Conservation (phyloP, 2,113 vertebrate genomes). For the Vulpes vulpes region DNA sequence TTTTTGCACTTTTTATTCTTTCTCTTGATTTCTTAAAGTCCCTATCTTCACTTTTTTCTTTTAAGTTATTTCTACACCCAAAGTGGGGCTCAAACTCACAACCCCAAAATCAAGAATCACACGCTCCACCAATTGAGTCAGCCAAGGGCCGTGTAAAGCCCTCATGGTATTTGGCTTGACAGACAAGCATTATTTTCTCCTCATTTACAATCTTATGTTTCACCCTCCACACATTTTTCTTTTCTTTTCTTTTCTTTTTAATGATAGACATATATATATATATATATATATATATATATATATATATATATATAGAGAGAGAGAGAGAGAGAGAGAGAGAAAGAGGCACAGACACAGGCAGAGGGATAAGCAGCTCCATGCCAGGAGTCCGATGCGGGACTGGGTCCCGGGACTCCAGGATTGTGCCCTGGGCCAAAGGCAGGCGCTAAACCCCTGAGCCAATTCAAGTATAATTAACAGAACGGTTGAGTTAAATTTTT, state of each 20-base stretch:
- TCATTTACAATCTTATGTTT: not conserved
- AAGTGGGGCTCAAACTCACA: not conserved
- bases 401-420: too few relatives aligned
- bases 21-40: not conserved
- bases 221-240: not conserved
- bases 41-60: not conserved
- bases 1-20: constrained; percentile 4
- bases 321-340: too few relatives aligned
- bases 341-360: too few relatives aligned
- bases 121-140: not conserved
- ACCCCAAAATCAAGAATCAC: not conserved
- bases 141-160: not conserved
- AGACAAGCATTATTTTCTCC: not conserved
- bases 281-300: too few relatives aligned
- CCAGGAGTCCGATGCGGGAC: too few relatives aligned
- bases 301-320: too few relatives aligned
- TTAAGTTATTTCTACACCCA: not conserved
- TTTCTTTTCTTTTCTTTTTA: too few relatives aligned
- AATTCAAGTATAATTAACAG: not conserved
- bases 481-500: not conserved
- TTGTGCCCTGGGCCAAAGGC: too few relatives aligned
- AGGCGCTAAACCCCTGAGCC: too few relatives aligned
- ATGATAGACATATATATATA: too few relatives aligned
- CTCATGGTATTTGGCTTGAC: not conserved
- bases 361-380: too few relatives aligned